These are phyloP conservation scores for Telenomus remus DNA, from an alignment of 1,140 invertebrate species.

Conservation along the genomic window DNA sequence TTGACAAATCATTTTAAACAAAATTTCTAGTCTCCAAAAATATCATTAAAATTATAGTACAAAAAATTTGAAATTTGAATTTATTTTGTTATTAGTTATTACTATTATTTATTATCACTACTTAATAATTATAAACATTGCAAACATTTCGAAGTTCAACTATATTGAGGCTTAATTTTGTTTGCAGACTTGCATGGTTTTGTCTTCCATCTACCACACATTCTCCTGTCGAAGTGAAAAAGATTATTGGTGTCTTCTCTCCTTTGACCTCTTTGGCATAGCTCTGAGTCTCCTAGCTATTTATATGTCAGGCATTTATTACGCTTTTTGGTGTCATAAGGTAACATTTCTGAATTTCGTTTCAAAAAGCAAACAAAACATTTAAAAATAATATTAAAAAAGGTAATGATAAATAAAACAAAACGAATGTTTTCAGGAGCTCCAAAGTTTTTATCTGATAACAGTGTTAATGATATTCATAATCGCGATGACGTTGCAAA, in stretches of 20 bases:
- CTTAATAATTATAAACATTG: too few species aligned
- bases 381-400: too few species aligned
- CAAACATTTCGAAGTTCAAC: too few species aligned
- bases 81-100: too few species aligned
- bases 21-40: too few species aligned
- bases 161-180: neutral
- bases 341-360: constrained; percentile 80
- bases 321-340: constrained; percentile 96
- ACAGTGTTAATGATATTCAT: constrained; percentile 87
- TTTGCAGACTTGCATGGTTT: constrained; percentile 92
- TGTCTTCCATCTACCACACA: constrained; percentile 94
- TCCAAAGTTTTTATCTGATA: constrained; percentile 88
- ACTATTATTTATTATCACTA: too few species aligned
- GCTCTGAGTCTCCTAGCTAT: constrained; percentile 93
- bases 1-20: too few species aligned
- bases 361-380: neutral
- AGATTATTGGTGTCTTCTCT: constrained; percentile 90
- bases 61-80: too few species aligned
- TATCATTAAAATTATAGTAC: too few species aligned
- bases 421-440: constrained; percentile 78
- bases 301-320: constrained; percentile 96
- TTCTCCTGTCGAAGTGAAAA: constrained; percentile 94
- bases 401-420: too few species aligned
- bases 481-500: constrained; percentile 85
- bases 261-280: constrained; percentile 94